Base-by-base conservation (phyloP, 2,113 vertebrate species). In the Lagopus leucura region DNA sequence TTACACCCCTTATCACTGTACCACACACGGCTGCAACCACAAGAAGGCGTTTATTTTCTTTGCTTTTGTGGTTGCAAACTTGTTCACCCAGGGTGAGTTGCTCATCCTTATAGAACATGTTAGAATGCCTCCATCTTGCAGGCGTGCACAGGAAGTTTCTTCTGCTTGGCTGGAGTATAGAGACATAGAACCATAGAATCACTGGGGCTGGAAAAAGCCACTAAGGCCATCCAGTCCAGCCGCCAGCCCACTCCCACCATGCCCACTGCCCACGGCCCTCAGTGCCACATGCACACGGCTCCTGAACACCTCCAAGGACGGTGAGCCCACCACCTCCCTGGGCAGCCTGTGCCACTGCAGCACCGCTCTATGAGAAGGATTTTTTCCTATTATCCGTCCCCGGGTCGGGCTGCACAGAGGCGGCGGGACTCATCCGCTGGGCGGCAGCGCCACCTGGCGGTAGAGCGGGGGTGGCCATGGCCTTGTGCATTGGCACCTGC, bases 361-460 rank as follows among this genome's bases (percentile, higher is more conserved):
- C 48, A 50, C 48, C 7, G 13, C 48, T 50, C 24, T 13, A 13
- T 25, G 48, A 50, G 24, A 50, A 50, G 48, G 13, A 50, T 13
- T 25, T 50, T 25, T 25, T 25, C 24, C 24, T 50, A 50, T 25
- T 25, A 13, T 50, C 48, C 24, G 24, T 18, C 25, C 32, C 17
- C 34, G 10, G 13, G 38, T 38, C 25, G 34, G 22, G 75, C 76
- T 11, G 47, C 43, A 8, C 14, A 22, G 7, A n/a, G 32, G 25
- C 54, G 11, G 32, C 12, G 21, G 27, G 30, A 40, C 20, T 11
- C 88, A 91, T 95, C 48, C 55, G 70, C 65, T 65, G 91, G 66
- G 74, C 78, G 61, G 82, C 82, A 22, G 88, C 82, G 88, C 86
- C 95, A 94, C 75, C 95, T 87, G 82, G 78, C 55, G 95, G 91